Percentiles rank a stretch among this genome's conserved stretches.
Evolutionary conservation across 2,113 vertebrate genomes (phyloP).

Genomic region (Gila orcuttii): DNA sequence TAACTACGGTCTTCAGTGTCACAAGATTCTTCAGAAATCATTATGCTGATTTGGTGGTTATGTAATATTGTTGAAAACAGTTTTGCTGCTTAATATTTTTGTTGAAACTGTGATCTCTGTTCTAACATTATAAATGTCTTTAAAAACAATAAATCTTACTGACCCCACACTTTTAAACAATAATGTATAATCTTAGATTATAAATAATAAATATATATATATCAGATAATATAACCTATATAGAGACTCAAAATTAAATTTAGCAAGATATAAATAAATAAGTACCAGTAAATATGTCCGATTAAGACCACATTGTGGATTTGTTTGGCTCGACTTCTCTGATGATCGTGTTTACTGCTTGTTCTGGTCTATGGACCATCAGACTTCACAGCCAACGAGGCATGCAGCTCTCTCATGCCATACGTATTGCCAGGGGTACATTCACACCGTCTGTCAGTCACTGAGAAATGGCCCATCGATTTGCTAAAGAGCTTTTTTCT

Average conservation of each 20-base stretch:
- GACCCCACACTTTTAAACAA: background rate
- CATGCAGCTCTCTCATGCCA: slow-evolving; percentile 19
- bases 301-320: slow-evolving; percentile 18
- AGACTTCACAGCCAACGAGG: slow-evolving; percentile 26
- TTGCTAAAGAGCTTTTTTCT: background rate
- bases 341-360: slow-evolving; percentile 21
- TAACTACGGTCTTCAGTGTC: too few relatives aligned
- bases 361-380: slow-evolving; percentile 31
- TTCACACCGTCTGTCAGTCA: slow-evolving; percentile 15
- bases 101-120: background rate
- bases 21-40: too few relatives aligned
- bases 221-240: background rate
- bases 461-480: slow-evolving; percentile 22
- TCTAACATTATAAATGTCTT: background rate
- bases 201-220: background rate
- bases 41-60: background rate
- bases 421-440: slow-evolving; percentile 2
- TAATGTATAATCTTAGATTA: background rate
- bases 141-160: background rate
- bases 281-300: background rate
- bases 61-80: background rate
- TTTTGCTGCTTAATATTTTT: background rate
- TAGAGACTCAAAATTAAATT: background rate
- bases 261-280: background rate
- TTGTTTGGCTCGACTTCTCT: background rate